phyloP scores from a whole-genome alignment of 2,888 invertebrate species.

The Epistrophella euchroma region DNA sequence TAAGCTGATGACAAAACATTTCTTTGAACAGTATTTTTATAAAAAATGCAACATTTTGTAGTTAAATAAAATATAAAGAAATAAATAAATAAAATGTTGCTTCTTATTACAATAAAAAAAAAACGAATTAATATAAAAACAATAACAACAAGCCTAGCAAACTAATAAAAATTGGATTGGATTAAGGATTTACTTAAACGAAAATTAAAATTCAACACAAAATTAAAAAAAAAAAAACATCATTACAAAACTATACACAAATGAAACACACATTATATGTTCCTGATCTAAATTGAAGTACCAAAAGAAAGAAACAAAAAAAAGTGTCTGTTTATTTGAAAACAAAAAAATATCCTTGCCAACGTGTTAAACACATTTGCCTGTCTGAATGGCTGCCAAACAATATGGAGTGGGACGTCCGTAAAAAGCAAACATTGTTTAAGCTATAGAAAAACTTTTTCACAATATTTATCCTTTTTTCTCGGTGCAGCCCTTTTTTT shows the following conservation, averaged over 20 bases:
- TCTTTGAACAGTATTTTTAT: no score
- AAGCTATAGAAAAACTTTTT: slow-evolving; percentile 54
- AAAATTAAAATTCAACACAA: no score
- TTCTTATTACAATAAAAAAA: no score
- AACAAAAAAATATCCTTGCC: slow-evolving; percentile 68
- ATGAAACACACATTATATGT: slow-evolving; percentile 15
- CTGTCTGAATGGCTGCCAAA: slow-evolving; percentile 70
- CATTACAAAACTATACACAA: slow-evolving; percentile 18
- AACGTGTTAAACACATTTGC: slow-evolving; percentile 74
- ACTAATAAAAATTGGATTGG: no score
- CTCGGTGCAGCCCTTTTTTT: slow-evolving; percentile 8
- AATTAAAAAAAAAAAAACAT: background rate
- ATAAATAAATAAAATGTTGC: no score
- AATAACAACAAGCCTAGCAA: no score
- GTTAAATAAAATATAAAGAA: no score
- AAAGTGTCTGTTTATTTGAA: slow-evolving; percentile 56
- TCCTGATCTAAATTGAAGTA: slow-evolving; percentile 11
- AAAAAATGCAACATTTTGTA: no score
- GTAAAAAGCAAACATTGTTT: slow-evolving; percentile 63
- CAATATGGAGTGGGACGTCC: slow-evolving; percentile 55
- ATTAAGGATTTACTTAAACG: no score
- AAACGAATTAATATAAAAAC: no score
- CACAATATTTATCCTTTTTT: slow-evolving; percentile 41
- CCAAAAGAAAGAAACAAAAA: slow-evolving; percentile 28
- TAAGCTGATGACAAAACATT: no score